Base-by-base conservation (phyloP, 2,113 vertebrate species). In the Chrysemys picta region DNA sequence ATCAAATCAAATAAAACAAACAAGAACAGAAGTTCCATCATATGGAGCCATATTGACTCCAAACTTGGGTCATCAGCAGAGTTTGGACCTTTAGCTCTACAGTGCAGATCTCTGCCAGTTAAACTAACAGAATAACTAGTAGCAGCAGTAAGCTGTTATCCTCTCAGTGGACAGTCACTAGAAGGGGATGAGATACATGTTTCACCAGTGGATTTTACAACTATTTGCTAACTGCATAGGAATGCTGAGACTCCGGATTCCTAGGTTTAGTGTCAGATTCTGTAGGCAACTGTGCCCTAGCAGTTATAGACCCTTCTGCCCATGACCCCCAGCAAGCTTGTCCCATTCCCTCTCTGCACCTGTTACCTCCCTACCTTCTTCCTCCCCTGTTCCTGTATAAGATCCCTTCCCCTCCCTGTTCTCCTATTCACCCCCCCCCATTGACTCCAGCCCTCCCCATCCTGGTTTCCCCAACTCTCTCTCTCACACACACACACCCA, bases 11-110 rank as follows among this genome's bases (percentile, higher is more conserved):
- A 47, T 47, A 47, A 47, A 45, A 45, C 47, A 87, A 84, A 82
- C 52, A 82, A 35, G 80, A 7, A 45, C 31, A 76, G 42, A 54
- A 14, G 25, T 24, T 29, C 49, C 0, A 3, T 56, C 54, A 56
- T 2, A 53, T 69, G 57, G 7, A 91, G 59, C 53, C 38, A 54
- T 79, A 14, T 4, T 0, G 10, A 82, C 0, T 0, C 47, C 14
- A 14, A 45, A 22, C 47, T 38, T 27, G 42, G 54, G 31, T 49
- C 72, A 78, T 47, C 75, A 45, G 4, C 0, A 3, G 29, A 84
- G 90, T n/a, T n/a, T 69, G 62, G 8, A 69, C 62, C 35, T 69
- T n/a, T n/a, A 69, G 47, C n/a, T 0, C 0, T 12, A 6, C 22
- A 5, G 3, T 35, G 8, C 21, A n/a, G 29, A 54, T 2, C 85